These are phyloP conservation scores for Blastobasis lacticolella DNA, from an alignment of 2,888 invertebrate genomes.

Conservation along the genomic window DNA sequence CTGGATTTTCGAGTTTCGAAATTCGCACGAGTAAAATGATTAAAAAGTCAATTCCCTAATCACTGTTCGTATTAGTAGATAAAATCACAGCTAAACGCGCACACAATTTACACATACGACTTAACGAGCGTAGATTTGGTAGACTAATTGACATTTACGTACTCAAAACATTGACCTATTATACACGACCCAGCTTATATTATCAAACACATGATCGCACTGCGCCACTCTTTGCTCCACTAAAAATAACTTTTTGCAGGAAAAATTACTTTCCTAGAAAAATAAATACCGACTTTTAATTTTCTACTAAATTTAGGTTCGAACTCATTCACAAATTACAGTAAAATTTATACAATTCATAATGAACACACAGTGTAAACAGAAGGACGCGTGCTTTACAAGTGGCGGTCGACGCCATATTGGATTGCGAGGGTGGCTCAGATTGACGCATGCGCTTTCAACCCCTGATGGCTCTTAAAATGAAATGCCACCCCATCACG, in stretches of 20 bases:
- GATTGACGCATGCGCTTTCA: slow-evolving; percentile 55
- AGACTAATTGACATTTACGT: slow-evolving; percentile 10
- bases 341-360: slow-evolving; percentile 14
- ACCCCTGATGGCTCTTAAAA: slow-evolving; percentile 38
- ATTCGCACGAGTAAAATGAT: neutral
- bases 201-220: slow-evolving; percentile 50
- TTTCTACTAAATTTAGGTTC: neutral
- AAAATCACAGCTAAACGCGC: too few relatives aligned
- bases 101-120: too few relatives aligned
- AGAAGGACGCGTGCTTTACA: slow-evolving; percentile 55
- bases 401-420: slow-evolving; percentile 68
- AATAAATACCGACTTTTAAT: too few relatives aligned
- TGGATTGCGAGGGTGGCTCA: slow-evolving; percentile 53
- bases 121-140: too few relatives aligned
- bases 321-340: slow-evolving; percentile 4
- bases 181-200: slow-evolving; percentile 25
- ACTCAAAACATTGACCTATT: slow-evolving; percentile 34
- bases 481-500: slow-evolving; percentile 4
- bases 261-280: neutral
- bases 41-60: neutral
- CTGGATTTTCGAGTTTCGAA: neutral
- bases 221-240: slow-evolving; percentile 27
- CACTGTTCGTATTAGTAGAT: too few relatives aligned
- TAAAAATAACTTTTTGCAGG: neutral
- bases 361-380: slow-evolving; percentile 33